Evolutionary conservation across 2,888 invertebrate genomes (phyloP).

Genomic region (Urechis unicinctus): DNA sequence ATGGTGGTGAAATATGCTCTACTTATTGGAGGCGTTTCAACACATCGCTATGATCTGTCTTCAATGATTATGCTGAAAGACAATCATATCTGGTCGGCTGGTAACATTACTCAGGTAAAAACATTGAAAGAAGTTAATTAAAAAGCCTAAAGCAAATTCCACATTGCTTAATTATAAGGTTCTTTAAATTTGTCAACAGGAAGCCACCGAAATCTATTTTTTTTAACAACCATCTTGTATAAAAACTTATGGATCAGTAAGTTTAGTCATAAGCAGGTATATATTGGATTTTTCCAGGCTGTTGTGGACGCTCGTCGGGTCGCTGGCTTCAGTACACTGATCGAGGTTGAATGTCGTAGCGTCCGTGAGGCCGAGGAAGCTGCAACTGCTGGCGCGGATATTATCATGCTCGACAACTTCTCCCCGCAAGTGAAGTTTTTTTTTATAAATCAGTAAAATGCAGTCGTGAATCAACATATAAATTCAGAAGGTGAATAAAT

Average conservation of each 20-base stretch:
- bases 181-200: too few relatives aligned
- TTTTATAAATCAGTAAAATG: neutral
- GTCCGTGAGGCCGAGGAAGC: constrained; percentile 49
- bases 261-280: neutral
- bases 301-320: constrained; percentile 41
- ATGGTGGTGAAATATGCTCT: constrained; percentile 53
- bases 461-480: neutral
- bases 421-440: constrained; percentile 24
- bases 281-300: constrained; percentile 31
- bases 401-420: constrained; percentile 53
- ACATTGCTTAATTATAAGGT: too few relatives aligned
- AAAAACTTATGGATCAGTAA: too few relatives aligned
- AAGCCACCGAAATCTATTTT: too few relatives aligned
- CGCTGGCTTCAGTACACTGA: constrained; percentile 46
- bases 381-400: constrained; percentile 47
- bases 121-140: too few relatives aligned
- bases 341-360: constrained; percentile 52
- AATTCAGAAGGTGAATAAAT: too few relatives aligned
- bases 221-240: too few relatives aligned
- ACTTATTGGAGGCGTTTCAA: constrained; percentile 48
- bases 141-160: too few relatives aligned
- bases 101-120: constrained; percentile 46
- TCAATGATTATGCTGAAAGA: constrained; percentile 54
- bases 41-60: constrained; percentile 50
- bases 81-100: constrained; percentile 51